Percentiles rank a stretch among this genome's conserved stretches.
phyloP scores from a whole-genome alignment of 2,888 invertebrate genomes.

The Lasius fuliginosus region DNA sequence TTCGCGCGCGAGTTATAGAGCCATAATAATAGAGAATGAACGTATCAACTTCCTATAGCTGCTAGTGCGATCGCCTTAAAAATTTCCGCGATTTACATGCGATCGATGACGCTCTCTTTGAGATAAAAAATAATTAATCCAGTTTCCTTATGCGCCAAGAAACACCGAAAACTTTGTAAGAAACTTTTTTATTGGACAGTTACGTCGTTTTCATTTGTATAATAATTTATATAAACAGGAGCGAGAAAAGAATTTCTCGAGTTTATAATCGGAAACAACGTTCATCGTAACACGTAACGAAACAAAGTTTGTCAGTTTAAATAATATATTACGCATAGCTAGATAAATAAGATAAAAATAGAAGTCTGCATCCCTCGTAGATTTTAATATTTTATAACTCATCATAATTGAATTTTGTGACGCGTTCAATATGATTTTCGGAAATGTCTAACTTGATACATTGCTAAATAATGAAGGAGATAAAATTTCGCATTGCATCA shows the following conservation, averaged over 20 bases:
- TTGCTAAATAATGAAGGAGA: slow-evolving; percentile 3
- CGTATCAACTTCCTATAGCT: background rate
- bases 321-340: background rate
- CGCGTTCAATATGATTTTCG: background rate
- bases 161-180: background rate
- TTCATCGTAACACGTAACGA: background rate
- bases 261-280: background rate
- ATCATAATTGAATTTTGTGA: background rate
- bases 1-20: background rate
- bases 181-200: slow-evolving; percentile 2
- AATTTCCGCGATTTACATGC: background rate
- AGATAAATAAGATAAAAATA: background rate
- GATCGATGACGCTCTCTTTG: slow-evolving; percentile 7
- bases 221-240: slow-evolving; percentile 30
- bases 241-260: background rate
- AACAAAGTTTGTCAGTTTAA: slow-evolving; percentile 20
- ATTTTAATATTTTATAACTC: background rate
- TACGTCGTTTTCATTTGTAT: background rate
- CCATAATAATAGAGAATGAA: background rate
- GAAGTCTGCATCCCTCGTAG: background rate
- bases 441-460: background rate
- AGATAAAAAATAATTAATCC: slow-evolving; percentile 35
- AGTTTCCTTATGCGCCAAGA: background rate
- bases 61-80: background rate
- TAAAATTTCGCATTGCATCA: background rate